Base-by-base conservation (phyloP, 2,888 invertebrate genomes). In the Drosophila acutilabella region DNA sequence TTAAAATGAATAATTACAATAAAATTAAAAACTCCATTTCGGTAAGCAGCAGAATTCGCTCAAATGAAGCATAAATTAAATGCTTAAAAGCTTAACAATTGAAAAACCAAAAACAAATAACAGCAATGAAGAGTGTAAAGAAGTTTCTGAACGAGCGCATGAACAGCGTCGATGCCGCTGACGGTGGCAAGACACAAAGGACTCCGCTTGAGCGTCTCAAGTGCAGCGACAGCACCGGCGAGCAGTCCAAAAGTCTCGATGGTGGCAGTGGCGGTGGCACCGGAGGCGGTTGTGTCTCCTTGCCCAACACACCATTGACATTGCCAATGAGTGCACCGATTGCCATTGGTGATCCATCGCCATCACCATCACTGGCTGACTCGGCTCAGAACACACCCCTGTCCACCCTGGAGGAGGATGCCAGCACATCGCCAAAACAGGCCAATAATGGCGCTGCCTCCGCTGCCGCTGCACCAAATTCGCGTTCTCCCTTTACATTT, bases 121-220 rank as follows among this genome's bases (percentile, higher is more conserved):
- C 41, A 58, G 70, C 18, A 47, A 92, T 92, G 92, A 92, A 91
- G 74, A 92, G 92, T 80, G 92, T 92, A 11, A 91, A 90, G 76
- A 91, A 92, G 77, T 92, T 92, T 76, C 89, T 92, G 58, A 90
- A 89, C 73, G 92, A 92, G 65, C 92, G 91, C 65, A 91, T 92
- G 72, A 92, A 89, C 71, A 92, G 91, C 81, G 82, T 90, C 48
- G 91, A 91, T 62, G 89, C 79, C 38, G 71, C 86, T 18, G 88
- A 88, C 40, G 26, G 71, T 16, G 42, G 41, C 4, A 65, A 52
- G 51, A 64, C 58, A 5, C 88, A 80, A 65, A 76, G 70, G 68
- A 51, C 78, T n/a, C 44, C 71, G 20, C 67, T 81, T 50, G 85
- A 88, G 57, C 79, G 84, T 14, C 71, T 86, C 30, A 86, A 84